These are phyloP conservation scores for Emydoidea blandingii DNA, from an alignment of 2,797 vertebrate genomes.

Conservation along the genomic window DNA sequence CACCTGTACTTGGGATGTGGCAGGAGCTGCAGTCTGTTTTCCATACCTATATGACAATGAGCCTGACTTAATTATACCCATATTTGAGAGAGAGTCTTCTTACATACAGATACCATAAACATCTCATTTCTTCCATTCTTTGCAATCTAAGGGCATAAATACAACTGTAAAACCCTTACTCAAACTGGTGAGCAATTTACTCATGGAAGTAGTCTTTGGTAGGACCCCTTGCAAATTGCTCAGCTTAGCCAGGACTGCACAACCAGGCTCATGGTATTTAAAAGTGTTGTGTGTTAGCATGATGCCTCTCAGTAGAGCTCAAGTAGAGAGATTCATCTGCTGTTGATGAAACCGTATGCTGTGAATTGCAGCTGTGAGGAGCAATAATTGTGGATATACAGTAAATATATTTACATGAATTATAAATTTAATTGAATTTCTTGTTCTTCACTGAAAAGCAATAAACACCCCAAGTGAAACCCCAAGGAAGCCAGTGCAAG, in stretches of 20 bases:
- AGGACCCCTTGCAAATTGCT: background rate
- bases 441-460: background rate
- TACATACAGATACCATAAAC: background rate
- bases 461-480: background rate
- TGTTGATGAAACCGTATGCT: background rate
- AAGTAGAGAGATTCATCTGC: background rate
- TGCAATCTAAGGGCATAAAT: background rate
- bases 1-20: background rate
- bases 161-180: background rate
- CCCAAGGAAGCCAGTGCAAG: background rate
- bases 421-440: background rate
- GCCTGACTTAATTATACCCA: background rate
- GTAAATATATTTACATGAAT: background rate
- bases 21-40: background rate
- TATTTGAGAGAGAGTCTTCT: background rate
- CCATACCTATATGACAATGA: background rate
- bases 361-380: background rate
- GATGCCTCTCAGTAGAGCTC: background rate
- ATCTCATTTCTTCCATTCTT: background rate
- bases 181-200: background rate
- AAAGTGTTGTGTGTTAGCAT: background rate
- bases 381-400: background rate
- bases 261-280: background rate
- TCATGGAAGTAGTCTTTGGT: background rate
- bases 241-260: background rate